Conservation (phyloP, 2,888 invertebrate genomes). For the Thyatira batis region DNA sequence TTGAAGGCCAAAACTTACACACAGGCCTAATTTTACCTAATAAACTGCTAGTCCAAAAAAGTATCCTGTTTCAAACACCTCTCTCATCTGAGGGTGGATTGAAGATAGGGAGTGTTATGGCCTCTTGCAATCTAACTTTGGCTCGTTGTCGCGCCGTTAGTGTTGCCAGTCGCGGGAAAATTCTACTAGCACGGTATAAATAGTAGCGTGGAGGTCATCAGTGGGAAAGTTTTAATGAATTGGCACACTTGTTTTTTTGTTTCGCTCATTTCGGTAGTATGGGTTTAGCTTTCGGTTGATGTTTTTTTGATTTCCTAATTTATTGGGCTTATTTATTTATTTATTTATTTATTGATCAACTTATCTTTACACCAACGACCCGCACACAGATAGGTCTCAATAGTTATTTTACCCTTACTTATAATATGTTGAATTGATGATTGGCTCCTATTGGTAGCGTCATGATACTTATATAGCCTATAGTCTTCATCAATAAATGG, state of each 20-base stretch:
- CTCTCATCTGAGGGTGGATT: constrained; percentile 41
- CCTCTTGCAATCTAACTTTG: constrained; percentile 68
- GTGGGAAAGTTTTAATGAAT: constrained; percentile 72
- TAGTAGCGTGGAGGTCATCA: constrained; percentile 52
- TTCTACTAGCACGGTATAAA: constrained; percentile 42
- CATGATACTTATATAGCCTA: too few relatives aligned
- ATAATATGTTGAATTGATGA: too few relatives aligned
- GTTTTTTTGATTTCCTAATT: too few relatives aligned
- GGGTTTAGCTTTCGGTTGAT: too few relatives aligned
- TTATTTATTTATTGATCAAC: too few relatives aligned
- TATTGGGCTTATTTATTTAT: too few relatives aligned
- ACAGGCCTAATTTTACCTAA: constrained; percentile 34
- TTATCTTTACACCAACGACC: too few relatives aligned
- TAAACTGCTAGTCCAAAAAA: constrained; percentile 9
- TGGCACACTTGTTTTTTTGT: constrained; percentile 47
- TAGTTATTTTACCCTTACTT: too few relatives aligned
- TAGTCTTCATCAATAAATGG: too few relatives aligned
- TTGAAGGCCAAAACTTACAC: constrained; percentile 37
- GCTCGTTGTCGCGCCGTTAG: constrained; percentile 66
- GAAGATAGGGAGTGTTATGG: constrained; percentile 45
- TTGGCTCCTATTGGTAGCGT: too few relatives aligned
- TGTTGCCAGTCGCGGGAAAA: constrained; percentile 45
- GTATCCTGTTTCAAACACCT: constrained; percentile 33
- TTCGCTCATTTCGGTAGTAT: constrained; percentile 7
- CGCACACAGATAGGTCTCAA: too few relatives aligned